Evolutionary conservation across 2,888 invertebrate species (phyloP), one percentile per base, ranked within the genome.

Genomic region (Scaptomyza reducta): DNA sequence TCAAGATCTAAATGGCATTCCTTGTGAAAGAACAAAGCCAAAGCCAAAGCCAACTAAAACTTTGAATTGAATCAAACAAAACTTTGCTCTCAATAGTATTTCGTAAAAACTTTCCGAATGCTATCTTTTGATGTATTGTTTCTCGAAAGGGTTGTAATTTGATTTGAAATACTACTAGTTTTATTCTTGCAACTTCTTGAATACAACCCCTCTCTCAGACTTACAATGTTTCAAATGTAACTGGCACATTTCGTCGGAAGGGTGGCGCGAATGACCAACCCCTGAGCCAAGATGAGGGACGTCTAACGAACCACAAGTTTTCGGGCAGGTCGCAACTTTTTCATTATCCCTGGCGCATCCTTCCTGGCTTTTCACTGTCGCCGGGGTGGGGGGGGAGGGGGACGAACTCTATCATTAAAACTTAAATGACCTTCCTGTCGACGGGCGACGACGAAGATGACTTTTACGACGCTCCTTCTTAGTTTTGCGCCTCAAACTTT

Each of bases 341-440:
- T 77, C 73, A 74, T 74, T 74, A 77, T 66, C 77, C 73, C 58
- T 61, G 74, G 67, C 68, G 68, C 68, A 67, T 73, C 62, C 77
- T 67, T 77, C 74, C 77, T 73, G 62, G 50, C 62, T 58, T 42
- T 71, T 72, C 60, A 14, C 25, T 38, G 58, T 38, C n/a, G 3
- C 67, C 60, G 16, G n/a, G n/a, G n/a, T n/a, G n/a, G 35, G 35
- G 35, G n/a, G 1, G 69, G 63, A 11, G 16, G 45, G 62, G 11
- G 14, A 3, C 38, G 77, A 87, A 81, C 87, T 87, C 79, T 74
- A 87, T 85, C 86, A 87, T 85, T 88, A 85, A 79, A 89, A 87
- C 89, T 85, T 85, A 81, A 85, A 85, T 85, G 85, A 85, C 85
- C 77, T 79, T 84, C 85, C 84, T 88, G 82, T 65, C 82, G 71